These are phyloP conservation scores for Drosophila prostipennis DNA, from an alignment of 2,888 invertebrate species.

Conservation along the genomic window DNA sequence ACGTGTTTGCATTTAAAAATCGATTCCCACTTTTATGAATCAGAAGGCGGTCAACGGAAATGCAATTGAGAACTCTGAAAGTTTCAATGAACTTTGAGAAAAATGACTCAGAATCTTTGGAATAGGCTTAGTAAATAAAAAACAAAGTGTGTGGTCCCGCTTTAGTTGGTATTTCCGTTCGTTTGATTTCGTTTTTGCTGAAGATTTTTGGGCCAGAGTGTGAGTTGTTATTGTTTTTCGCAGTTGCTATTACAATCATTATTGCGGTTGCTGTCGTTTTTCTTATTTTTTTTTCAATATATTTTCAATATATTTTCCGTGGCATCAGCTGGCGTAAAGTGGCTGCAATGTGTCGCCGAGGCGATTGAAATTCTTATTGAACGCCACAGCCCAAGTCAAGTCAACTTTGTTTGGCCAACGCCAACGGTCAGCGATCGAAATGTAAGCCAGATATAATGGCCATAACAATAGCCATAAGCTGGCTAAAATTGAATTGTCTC, in stretches of 20 bases:
- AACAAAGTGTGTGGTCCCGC: conserved; percentile 1
- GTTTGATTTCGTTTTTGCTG: background rate
- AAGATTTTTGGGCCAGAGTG: conserved; percentile 11
- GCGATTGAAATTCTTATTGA: conserved; percentile 45
- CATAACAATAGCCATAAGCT: conserved; percentile 42
- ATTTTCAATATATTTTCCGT: conserved; percentile 4
- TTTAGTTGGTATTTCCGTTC: no score
- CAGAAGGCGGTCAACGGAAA: conserved; percentile 73
- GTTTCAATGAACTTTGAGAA: conserved; percentile 15
- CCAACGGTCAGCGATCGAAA: conserved; percentile 43
- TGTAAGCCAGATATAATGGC: conserved; percentile 41
- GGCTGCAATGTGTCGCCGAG: conserved; percentile 36
- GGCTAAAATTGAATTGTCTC: conserved; percentile 50
- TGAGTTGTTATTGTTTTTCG: conserved; percentile 39
- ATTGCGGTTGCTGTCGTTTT: conserved; percentile 15
- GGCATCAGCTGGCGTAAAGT: conserved; percentile 64
- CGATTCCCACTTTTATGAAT: conserved; percentile 46
- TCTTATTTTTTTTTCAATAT: conserved; percentile 13
- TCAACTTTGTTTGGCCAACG: conserved; percentile 38
- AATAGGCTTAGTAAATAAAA: background rate
- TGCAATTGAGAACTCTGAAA: conserved; percentile 46
- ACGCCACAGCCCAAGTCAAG: conserved; percentile 6
- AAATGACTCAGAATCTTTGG: conserved; percentile 9
- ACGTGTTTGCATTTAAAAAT: background rate
- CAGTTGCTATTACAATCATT: conserved; percentile 11